Conservation (phyloP, 2,888 invertebrate genomes). For the Electrophaes corylata region DNA sequence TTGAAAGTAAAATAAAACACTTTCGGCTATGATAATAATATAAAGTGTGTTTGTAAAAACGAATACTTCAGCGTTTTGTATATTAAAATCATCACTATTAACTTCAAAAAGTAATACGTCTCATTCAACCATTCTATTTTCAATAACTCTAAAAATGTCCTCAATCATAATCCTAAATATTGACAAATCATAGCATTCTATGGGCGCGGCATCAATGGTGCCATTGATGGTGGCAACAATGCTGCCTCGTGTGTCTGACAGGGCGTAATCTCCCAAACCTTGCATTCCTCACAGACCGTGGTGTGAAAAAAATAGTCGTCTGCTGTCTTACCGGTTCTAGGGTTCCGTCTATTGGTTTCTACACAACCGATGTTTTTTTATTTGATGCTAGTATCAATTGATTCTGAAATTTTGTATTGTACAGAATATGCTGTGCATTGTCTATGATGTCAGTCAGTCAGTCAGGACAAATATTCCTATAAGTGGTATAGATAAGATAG, state of each 20-base stretch:
- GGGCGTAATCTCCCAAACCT: constrained; percentile 68
- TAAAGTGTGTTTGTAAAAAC: background rate
- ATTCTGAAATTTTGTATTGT: no score
- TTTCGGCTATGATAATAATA: background rate
- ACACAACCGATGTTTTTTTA: no score
- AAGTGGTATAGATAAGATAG: no score
- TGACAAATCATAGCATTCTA: constrained; percentile 31
- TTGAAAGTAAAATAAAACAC: no score
- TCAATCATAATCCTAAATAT: constrained; percentile 34
- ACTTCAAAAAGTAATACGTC: constrained; percentile 16
- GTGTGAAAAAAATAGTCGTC: constrained; percentile 58
- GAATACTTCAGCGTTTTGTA: background rate
- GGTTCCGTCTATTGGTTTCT: constrained; percentile 46
- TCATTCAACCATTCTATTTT: constrained; percentile 11
- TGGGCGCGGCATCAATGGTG: constrained; percentile 20
- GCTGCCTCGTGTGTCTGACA: constrained; percentile 46
- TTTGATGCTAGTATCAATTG: background rate
- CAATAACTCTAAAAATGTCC: constrained; percentile 18
- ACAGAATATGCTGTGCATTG: no score
- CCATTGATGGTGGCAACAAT: constrained; percentile 33
- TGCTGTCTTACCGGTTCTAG: constrained; percentile 26
- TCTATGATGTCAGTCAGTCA: no score
- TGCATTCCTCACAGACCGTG: constrained; percentile 74
- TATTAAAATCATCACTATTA: constrained; percentile 13
- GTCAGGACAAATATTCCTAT: no score